These are phyloP conservation scores for Notoglanidium macrostoma DNA, from an alignment of 2,797 vertebrate genomes.

Conservation along the genomic window DNA sequence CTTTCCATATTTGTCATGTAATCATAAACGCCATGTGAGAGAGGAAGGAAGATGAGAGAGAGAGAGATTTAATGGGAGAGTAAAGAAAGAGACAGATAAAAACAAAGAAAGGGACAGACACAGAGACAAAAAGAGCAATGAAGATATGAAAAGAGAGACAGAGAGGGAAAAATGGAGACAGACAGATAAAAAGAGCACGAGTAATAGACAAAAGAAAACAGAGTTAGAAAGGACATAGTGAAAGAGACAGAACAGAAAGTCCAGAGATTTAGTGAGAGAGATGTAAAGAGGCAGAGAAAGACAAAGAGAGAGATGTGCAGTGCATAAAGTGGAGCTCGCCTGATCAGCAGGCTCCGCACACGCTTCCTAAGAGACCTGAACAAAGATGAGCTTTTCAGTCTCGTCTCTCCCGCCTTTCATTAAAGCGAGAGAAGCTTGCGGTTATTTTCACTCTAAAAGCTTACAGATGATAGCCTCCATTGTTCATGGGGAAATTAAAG, in stretches of 20 bases:
- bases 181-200: background rate
- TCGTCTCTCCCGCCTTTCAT: slow-evolving; percentile 52
- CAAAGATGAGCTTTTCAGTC: slow-evolving; percentile 41
- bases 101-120: background rate
- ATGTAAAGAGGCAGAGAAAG: background rate
- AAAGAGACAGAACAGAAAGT: background rate
- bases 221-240: slow-evolving; percentile 13
- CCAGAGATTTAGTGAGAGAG: background rate
- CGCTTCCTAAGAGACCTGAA: slow-evolving; percentile 19
- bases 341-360: slow-evolving; percentile 45
- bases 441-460: slow-evolving; percentile 78
- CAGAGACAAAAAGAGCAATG: background rate
- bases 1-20: slow-evolving; percentile 73
- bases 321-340: slow-evolving; percentile 9
- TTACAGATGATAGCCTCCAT: slow-evolving; percentile 70
- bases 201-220: background rate
- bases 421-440: slow-evolving; percentile 26
- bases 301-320: background rate
- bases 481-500: slow-evolving; percentile 51
- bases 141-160: slow-evolving; percentile 18
- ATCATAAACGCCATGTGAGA: background rate
- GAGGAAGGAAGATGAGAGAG: slow-evolving; percentile 50
- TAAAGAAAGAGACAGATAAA: background rate
- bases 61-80: background rate
- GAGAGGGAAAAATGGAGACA: background rate